Percentiles rank a stretch among this genome's conserved stretches.
Conservation (phyloP, 2,113 vertebrate species). For the Elephas maximus region DNA sequence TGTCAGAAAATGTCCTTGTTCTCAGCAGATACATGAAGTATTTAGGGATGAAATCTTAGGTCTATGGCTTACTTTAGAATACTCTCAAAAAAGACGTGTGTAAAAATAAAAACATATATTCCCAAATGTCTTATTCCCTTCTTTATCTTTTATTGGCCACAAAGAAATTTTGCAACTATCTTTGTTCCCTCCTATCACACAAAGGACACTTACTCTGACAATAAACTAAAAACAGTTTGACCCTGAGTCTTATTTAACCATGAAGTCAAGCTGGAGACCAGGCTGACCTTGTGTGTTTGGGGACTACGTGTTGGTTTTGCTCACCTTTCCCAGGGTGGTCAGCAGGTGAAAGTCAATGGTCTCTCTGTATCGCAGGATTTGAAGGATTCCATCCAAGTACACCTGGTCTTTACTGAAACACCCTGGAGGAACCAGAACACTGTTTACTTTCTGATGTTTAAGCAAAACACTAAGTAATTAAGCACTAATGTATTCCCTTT, state of each 20-base stretch:
- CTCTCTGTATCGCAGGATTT: conserved; percentile 93
- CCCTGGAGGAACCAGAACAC: conserved; percentile 86
- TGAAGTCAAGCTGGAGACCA: not conserved
- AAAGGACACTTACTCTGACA: not conserved
- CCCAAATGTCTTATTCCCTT: not conserved
- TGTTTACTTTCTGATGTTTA: not conserved
- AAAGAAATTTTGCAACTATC: not conserved
- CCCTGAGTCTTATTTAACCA: not conserved
- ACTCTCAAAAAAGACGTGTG: not conserved
- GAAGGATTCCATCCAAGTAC: conserved; percentile 96
- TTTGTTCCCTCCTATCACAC: not conserved
- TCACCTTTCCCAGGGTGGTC: conserved; percentile 96
- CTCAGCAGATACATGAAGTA: not conserved
- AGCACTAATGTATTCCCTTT: not conserved
- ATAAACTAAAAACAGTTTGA: not conserved
- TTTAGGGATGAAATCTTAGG: not conserved
- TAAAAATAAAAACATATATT: not conserved
- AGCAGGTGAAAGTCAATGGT: conserved; percentile 96
- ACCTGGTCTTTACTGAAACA: conserved; percentile 99
- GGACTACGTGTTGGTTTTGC: not conserved
- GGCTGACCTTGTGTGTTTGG: no score
- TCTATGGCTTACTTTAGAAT: not conserved
- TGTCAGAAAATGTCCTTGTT: not conserved
- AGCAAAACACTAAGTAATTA: not conserved
- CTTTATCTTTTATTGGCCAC: not conserved